phyloP scores from a whole-genome alignment of 2,113 vertebrate species.

The Rhinopomastus cyanomelas region DNA sequence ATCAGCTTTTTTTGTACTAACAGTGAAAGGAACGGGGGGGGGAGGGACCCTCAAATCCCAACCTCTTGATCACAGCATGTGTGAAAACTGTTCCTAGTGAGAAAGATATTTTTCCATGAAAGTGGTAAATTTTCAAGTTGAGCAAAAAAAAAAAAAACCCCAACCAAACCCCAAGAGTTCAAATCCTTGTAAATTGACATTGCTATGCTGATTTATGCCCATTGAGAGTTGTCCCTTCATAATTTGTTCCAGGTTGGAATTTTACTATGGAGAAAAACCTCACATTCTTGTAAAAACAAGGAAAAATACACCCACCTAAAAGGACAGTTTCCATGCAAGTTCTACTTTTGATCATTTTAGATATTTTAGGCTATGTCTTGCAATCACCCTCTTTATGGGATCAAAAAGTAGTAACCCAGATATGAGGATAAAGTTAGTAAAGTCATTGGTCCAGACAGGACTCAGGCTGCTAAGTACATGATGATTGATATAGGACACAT shows the following conservation, averaged over 20 bases:
- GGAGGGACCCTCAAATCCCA: fast-evolving
- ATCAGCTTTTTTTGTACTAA: not conserved
- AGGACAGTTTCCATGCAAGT: not conserved
- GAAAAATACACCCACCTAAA: not conserved
- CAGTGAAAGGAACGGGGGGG: not conserved
- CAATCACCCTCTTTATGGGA: conserved; percentile 38
- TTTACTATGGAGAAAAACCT: conserved; percentile 9
- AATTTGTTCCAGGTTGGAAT: conserved; percentile 63
- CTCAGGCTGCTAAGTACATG: conserved; percentile 44
- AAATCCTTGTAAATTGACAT: conserved; percentile 42
- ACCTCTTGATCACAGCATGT: not conserved
- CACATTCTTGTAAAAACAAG: conserved; percentile 1
- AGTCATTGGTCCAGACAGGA: conserved; percentile 57
- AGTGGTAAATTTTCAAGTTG: conserved; percentile 26
- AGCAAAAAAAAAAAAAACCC: not conserved
- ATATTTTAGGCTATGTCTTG: conserved; percentile 27
- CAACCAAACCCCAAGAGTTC: not conserved
- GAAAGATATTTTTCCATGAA: not conserved
- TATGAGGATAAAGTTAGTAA: conserved; percentile 51
- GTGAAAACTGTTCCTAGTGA: not conserved
- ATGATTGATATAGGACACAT: conserved; percentile 62
- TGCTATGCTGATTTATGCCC: conserved; percentile 56
- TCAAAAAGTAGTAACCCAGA: conserved; percentile 46
- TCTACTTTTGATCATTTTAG: conserved; percentile 28
- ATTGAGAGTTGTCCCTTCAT: conserved; percentile 33